Conservation (phyloP, 2,888 invertebrate species). For the Acleris literana region DNA sequence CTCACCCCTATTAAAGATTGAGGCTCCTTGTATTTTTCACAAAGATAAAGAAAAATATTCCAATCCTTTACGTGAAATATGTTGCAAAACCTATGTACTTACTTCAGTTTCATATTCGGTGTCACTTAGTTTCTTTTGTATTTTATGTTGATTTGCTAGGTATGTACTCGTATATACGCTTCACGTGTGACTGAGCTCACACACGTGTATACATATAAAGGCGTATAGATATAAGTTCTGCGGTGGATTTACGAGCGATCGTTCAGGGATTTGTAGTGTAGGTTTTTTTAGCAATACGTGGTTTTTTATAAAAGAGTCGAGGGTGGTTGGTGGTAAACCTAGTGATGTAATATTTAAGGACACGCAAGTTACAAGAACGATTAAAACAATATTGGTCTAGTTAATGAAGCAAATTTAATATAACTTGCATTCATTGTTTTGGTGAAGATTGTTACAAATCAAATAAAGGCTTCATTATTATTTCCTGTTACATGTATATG, state of each 20-base stretch:
- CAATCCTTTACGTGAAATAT: no score
- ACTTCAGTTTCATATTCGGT: background rate
- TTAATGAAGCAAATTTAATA: background rate
- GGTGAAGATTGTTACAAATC: background rate
- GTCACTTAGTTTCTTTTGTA: conserved; percentile 27
- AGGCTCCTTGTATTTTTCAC: no score
- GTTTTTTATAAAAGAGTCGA: conserved; percentile 7
- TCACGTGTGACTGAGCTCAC: conserved; percentile 33
- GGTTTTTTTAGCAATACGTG: conserved; percentile 22
- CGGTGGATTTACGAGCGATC: conserved; percentile 36
- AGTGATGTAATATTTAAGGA: background rate
- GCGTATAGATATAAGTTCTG: conserved; percentile 22
- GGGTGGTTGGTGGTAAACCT: background rate
- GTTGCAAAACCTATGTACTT: no score
- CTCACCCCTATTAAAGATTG: no score
- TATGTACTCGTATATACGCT: conserved; percentile 20
- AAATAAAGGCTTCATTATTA: conserved; percentile 2
- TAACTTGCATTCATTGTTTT: background rate
- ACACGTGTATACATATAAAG: conserved; percentile 16
- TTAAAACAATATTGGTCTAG: no score
- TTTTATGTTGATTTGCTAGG: background rate
- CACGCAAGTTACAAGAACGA: no score
- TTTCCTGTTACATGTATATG: background rate
- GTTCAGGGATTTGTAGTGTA: conserved; percentile 35
- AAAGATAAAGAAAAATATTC: no score